Base-by-base conservation (phyloP, 2,113 vertebrate genomes). In the Copsychus sechellarum region DNA sequence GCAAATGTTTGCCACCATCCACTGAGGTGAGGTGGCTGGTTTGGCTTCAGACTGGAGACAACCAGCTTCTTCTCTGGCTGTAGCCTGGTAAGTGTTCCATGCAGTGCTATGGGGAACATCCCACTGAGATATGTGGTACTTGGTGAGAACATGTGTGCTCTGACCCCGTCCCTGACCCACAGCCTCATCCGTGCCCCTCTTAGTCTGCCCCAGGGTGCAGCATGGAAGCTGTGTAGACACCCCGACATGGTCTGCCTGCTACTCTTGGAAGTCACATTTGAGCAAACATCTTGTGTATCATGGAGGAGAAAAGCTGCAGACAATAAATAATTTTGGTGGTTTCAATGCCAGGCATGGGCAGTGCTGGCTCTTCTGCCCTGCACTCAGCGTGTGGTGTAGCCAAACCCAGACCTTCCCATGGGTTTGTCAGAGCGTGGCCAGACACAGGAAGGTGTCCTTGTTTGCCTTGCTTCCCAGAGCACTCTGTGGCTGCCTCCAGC, bases 381-480 rank as follows among this genome's bases (percentile, higher is more conserved):
- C 1, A 2, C 22, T 86, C 0, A 0, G n/a, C 4, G 0, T 65
- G 29, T 62, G 28, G 2, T 25, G 64, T 54, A 67, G 54, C 62
- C 84, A 71, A 78, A 66, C 2, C 0, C 38, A 4, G 6, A 2
- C 53, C 70, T 81, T 83, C 48, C 62, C 57, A 42, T 60, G 62
- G 9, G 60, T 72, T 43, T 15, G 47, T 77, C 5, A 2, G 54
- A 80, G 65, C 0, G 0, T 2, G n/a, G 92, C 70, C 0, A 6
- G 88, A 51, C 47, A 36, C 1, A 15, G 54, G 64, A 28, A 12
- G 16, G n/a, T 70, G 82, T 77, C 76, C 69, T 66, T 34, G 29
- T 71, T 76, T 92, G 64, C 56, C 11, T 61, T 53, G 42, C 66
- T 78, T 90, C 58, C 28, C 36, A 50, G 38, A 83, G 51, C 86